Percentiles rank a stretch among this genome's conserved stretches.
Evolutionary conservation across 1,140 invertebrate genomes (phyloP).

Genomic region (Drosophila kurseongensis): DNA sequence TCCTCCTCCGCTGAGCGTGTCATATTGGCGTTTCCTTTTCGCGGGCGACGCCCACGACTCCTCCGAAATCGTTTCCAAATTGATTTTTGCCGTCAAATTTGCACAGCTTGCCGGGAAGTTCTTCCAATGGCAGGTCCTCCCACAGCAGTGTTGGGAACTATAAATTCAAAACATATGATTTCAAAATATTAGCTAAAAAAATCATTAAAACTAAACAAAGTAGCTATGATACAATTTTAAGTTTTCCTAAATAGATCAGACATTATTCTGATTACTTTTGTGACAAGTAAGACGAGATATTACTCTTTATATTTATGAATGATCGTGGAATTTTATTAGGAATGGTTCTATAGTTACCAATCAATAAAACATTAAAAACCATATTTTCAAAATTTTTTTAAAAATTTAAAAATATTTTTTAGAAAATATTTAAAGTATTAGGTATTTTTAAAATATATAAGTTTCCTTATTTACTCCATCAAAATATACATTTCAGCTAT

Average conservation of each 20-base stretch:
- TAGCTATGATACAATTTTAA: not conserved
- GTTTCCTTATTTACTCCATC: too few species aligned
- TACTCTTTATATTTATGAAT: too few species aligned
- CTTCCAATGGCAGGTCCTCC: constrained; percentile 35
- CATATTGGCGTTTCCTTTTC: constrained; percentile 82
- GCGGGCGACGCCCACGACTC: constrained; percentile 68
- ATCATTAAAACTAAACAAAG: too few species aligned
- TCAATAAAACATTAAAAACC: too few species aligned
- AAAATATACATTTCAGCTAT: not conserved
- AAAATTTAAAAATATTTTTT: not conserved
- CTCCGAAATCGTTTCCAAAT: constrained; percentile 80
- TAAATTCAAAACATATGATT: not conserved
- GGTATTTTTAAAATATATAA: too few species aligned
- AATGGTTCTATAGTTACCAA: too few species aligned
- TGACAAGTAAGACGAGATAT: too few species aligned
- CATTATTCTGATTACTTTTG: too few species aligned
- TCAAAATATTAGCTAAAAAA: not conserved
- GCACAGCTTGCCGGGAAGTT: constrained; percentile 58
- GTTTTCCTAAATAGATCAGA: too few species aligned
- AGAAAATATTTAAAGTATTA: too few species aligned
- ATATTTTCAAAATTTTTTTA: not conserved
- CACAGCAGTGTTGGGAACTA: not conserved
- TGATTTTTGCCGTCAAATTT: constrained; percentile 82
- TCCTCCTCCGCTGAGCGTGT: constrained; percentile 67
- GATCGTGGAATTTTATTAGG: too few species aligned